These are phyloP conservation scores for Neotragus pygmaeus DNA, from an alignment of 2,113 vertebrate genomes.

Conservation along the genomic window DNA sequence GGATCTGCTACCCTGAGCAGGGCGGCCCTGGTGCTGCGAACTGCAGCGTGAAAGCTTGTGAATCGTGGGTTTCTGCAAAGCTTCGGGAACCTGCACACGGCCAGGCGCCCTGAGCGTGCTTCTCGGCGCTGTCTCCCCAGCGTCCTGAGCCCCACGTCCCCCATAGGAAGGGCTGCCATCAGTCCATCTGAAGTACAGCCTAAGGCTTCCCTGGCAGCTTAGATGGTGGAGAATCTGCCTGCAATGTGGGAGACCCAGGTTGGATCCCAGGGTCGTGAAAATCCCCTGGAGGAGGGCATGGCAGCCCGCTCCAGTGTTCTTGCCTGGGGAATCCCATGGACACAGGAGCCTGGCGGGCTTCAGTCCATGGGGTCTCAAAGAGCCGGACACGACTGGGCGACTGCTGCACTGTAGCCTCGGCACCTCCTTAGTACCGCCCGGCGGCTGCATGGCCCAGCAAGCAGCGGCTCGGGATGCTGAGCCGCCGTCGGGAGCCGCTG, in stretches of 20 bases:
- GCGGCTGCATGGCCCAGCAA: not conserved
- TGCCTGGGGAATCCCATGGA: not conserved
- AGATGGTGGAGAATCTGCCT: not conserved
- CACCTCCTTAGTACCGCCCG: not conserved
- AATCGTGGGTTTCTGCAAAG: not conserved
- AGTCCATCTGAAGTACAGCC: not conserved
- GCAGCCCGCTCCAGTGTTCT: not conserved
- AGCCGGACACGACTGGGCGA: not conserved
- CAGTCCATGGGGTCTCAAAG: not conserved
- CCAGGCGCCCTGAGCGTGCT: not conserved
- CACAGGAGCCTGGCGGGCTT: not conserved
- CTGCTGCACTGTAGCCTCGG: fast-evolving
- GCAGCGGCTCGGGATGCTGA: not conserved
- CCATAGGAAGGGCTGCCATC: not conserved
- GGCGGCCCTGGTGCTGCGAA: not conserved
- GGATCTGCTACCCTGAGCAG: not conserved
- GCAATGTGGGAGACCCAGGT: not conserved
- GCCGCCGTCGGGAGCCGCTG: not conserved
- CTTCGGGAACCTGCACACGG: not conserved
- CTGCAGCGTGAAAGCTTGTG: not conserved
- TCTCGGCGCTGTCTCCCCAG: not conserved
- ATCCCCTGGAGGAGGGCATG: not conserved
- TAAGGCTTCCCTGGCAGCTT: not conserved
- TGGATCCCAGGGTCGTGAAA: not conserved
- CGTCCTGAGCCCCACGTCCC: not conserved